phyloP scores from a whole-genome alignment of 2,113 vertebrate genomes.

The Arenaria interpres region DNA sequence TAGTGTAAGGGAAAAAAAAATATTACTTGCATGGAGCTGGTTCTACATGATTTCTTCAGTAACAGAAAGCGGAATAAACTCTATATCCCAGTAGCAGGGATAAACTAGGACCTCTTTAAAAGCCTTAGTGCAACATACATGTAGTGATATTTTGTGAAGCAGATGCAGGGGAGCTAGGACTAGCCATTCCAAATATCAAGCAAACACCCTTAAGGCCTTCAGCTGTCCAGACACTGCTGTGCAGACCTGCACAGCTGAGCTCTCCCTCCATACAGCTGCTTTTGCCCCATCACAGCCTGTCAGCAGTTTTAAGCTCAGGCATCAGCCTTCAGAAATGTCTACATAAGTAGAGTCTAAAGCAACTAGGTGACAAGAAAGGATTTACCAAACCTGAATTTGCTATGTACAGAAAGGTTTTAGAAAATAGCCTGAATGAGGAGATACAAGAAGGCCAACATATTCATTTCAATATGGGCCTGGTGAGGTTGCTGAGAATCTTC shows the following conservation, averaged over 20 bases:
- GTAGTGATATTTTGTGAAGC: conserved; percentile 19
- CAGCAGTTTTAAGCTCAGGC: background rate
- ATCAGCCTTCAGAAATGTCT: background rate
- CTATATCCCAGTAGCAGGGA: background rate
- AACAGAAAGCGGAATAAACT: conserved; percentile 10
- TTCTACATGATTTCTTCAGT: background rate
- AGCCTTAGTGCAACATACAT: background rate
- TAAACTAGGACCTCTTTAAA: conserved; percentile 14
- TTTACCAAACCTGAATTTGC: background rate
- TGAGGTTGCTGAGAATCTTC: background rate
- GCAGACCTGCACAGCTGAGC: background rate
- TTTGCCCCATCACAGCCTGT: background rate
- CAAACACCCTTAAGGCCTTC: background rate
- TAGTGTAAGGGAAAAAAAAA: background rate
- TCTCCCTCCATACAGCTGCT: background rate
- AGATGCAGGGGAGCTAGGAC: background rate
- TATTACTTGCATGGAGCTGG: background rate
- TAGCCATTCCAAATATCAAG: background rate
- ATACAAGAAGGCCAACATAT: background rate
- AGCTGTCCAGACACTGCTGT: background rate
- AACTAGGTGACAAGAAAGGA: background rate
- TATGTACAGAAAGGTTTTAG: background rate
- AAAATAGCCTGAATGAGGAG: background rate
- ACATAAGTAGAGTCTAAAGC: background rate
- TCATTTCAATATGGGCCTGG: background rate